Conservation (phyloP, 64 coral and sea anemone genomes). For the Dendronephthya gigantea region DNA sequence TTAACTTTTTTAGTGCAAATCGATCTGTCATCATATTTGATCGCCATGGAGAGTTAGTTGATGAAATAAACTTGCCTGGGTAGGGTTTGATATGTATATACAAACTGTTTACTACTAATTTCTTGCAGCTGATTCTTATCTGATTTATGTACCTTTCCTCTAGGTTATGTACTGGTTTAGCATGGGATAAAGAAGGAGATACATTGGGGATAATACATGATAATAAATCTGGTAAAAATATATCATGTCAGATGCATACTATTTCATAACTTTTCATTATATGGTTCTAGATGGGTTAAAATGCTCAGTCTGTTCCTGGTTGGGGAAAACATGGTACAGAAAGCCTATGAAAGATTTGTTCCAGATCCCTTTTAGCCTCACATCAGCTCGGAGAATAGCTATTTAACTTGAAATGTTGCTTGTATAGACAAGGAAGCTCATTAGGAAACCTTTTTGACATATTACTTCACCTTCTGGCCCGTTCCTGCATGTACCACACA, state of each 20-base stretch:
- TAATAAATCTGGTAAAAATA: constrained; percentile 38
- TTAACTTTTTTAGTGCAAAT: constrained; percentile 37
- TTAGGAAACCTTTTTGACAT: too few relatives aligned
- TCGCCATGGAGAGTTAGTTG: constrained; percentile 85
- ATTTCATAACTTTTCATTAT: too few relatives aligned
- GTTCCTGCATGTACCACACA: neutral
- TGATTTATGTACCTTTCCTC: neutral
- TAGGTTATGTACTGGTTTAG: constrained; percentile 78
- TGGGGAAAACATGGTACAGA: too few relatives aligned
- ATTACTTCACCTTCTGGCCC: too few relatives aligned
- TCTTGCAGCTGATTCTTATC: too few relatives aligned
- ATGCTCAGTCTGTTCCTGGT: too few relatives aligned
- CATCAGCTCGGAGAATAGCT: too few relatives aligned
- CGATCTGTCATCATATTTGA: constrained; percentile 86
- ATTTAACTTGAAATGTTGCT: too few relatives aligned
- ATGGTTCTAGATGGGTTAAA: too few relatives aligned
- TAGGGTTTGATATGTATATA: constrained; percentile 20
- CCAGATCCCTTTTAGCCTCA: too few relatives aligned
- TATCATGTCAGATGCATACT: neutral
- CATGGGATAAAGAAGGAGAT: constrained; percentile 96
- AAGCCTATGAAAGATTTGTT: too few relatives aligned
- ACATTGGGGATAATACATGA: constrained; percentile 94
- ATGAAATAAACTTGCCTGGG: constrained; percentile 94
- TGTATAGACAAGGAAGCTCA: too few relatives aligned
- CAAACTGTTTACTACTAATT: neutral